Evolutionary conservation across 2,797 vertebrate genomes (phyloP).

Genomic region (Gymnodraco acuticeps): DNA sequence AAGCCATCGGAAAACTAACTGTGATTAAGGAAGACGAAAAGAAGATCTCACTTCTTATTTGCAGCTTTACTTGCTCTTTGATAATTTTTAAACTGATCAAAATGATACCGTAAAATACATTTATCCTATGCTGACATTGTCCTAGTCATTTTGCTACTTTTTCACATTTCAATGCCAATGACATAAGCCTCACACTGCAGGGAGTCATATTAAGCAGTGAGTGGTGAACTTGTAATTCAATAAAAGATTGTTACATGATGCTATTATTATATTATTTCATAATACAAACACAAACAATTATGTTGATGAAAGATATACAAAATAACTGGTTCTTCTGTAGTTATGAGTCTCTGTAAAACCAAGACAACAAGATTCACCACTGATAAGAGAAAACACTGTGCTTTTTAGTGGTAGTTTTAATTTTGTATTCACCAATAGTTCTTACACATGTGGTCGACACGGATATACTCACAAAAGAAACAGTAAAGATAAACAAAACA

Average conservation of each 20-base stretch:
- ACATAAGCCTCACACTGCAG: background rate
- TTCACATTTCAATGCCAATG: background rate
- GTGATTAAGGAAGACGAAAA: background rate
- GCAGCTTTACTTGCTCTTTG: background rate
- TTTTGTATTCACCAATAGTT: too few relatives aligned
- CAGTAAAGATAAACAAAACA: too few relatives aligned
- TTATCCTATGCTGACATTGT: fast-evolving
- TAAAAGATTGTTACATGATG: background rate
- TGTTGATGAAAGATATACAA: background rate
- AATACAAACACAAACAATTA: background rate
- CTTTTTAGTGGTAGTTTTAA: too few relatives aligned
- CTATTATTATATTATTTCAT: too few relatives aligned
- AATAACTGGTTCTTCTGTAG: background rate
- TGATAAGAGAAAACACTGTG: too few relatives aligned
- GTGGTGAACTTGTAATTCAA: background rate
- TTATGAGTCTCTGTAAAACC: too few relatives aligned
- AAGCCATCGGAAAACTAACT: constrained; percentile 64
- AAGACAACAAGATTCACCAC: too few relatives aligned
- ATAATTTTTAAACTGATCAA: background rate
- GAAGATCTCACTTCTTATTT: background rate
- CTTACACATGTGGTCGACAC: too few relatives aligned
- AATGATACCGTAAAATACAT: background rate
- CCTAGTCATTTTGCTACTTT: background rate
- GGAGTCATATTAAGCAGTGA: background rate
- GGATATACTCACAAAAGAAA: too few relatives aligned